Conservation (phyloP, 2,113 vertebrate genomes). For the Melierax canorus region DNA sequence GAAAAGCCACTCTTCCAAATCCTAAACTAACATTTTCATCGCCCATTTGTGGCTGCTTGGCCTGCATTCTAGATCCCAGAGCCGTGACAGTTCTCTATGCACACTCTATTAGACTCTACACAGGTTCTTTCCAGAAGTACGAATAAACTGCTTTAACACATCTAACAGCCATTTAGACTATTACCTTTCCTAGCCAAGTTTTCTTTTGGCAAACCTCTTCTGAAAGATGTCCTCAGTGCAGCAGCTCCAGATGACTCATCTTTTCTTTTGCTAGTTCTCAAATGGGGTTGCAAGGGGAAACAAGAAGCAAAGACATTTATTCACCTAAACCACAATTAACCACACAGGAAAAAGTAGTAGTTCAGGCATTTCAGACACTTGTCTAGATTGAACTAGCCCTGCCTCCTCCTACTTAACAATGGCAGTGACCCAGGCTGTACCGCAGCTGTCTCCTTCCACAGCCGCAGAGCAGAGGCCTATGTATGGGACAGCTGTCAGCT, state of each 20-base stretch:
- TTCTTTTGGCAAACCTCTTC: not conserved
- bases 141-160: not conserved
- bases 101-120: fast-evolving
- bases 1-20: not conserved
- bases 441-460: not conserved
- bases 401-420: not conserved
- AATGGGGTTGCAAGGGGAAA: not conserved
- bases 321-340: not conserved
- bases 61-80: not conserved
- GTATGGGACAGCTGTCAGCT: not conserved
- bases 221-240: not conserved
- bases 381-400: not conserved
- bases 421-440: not conserved
- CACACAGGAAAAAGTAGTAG: not conserved
- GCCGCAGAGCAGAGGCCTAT: not conserved
- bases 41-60: not conserved
- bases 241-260: not conserved
- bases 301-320: not conserved
- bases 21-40: not conserved
- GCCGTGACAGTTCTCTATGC: fast-evolving
- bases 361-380: not conserved
- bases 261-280: not conserved
- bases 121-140: not conserved
- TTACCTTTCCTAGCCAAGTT: not conserved
- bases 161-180: not conserved